Percentiles rank a stretch among this genome's conserved stretches.
Evolutionary conservation across 2,888 invertebrate species (phyloP).

Genomic region (Timema cristinae): DNA sequence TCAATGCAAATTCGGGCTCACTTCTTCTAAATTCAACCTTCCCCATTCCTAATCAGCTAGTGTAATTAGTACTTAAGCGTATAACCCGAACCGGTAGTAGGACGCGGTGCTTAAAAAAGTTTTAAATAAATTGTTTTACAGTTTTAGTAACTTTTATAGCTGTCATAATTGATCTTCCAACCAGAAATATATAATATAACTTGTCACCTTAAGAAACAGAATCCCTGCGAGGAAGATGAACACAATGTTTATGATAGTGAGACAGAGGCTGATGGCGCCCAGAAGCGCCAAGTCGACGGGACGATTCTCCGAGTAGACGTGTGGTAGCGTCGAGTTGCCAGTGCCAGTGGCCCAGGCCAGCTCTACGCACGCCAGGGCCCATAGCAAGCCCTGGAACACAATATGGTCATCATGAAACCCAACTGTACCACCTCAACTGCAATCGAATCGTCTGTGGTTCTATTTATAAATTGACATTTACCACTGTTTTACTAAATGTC

Average conservation of each 20-base stretch:
- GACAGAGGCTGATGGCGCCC: conserved; percentile 64
- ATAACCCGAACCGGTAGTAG: too few relatives aligned
- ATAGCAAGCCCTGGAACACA: conserved; percentile 55
- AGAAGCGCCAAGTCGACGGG: conserved; percentile 58
- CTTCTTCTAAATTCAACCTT: too few relatives aligned
- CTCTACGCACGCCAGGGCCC: conserved; percentile 59
- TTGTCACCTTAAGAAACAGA: conserved; percentile 59
- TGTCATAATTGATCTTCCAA: neutral
- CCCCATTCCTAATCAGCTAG: too few relatives aligned
- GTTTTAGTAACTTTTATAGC: neutral
- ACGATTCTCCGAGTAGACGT: conserved; percentile 33
- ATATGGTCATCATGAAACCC: neutral
- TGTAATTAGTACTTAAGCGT: too few relatives aligned
- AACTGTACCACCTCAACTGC: neutral
- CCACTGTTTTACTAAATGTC: too few relatives aligned
- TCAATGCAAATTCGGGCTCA: too few relatives aligned
- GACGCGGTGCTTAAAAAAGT: too few relatives aligned
- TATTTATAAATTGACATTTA: neutral
- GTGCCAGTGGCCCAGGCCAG: conserved; percentile 38
- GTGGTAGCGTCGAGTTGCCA: neutral
- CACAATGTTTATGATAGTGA: conserved; percentile 69
- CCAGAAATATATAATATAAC: neutral
- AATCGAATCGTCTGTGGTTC: neutral
- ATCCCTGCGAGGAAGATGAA: conserved; percentile 69
- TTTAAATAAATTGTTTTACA: too few relatives aligned